phyloP scores from a whole-genome alignment of 2,113 vertebrate species.

The Psilopsiagon aurifrons region DNA sequence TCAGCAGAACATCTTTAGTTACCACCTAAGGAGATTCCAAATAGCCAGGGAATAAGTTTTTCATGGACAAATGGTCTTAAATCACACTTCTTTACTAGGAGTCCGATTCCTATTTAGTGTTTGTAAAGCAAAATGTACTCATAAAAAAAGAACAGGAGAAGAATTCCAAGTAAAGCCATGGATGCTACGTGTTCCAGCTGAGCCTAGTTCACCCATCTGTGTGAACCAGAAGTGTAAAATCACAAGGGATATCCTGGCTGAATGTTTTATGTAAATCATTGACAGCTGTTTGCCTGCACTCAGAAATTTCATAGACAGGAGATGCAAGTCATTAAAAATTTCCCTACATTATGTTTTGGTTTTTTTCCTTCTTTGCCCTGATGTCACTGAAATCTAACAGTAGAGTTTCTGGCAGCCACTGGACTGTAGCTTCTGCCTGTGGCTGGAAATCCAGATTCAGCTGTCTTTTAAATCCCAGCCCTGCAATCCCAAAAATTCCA shows the following conservation, averaged over 20 bases:
- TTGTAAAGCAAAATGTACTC: not conserved
- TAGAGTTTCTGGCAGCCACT: not conserved
- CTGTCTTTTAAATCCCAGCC: not conserved
- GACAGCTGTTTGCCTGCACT: not conserved
- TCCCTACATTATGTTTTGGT: not conserved
- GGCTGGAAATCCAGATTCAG: not conserved
- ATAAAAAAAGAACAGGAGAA: not conserved
- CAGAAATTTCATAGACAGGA: not conserved
- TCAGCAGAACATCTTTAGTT: slow-evolving; percentile 22
- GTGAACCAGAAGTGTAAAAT: not conserved
- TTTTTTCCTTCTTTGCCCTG: not conserved
- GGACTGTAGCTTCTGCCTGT: not conserved
- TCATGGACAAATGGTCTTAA: not conserved
- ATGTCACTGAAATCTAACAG: not conserved
- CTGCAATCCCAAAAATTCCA: not conserved
- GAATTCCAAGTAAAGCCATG: not conserved
- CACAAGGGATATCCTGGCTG: not conserved
- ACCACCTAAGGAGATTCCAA: slow-evolving; percentile 29
- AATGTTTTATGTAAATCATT: not conserved
- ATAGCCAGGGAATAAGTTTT: slow-evolving; percentile 24
- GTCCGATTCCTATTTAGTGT: not conserved
- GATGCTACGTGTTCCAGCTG: not conserved
- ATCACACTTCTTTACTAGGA: not conserved
- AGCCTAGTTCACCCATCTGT: not conserved
- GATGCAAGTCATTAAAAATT: not conserved